Conservation (phyloP, 2,888 invertebrate genomes). For the Caenorhabditis japonica region DNA sequence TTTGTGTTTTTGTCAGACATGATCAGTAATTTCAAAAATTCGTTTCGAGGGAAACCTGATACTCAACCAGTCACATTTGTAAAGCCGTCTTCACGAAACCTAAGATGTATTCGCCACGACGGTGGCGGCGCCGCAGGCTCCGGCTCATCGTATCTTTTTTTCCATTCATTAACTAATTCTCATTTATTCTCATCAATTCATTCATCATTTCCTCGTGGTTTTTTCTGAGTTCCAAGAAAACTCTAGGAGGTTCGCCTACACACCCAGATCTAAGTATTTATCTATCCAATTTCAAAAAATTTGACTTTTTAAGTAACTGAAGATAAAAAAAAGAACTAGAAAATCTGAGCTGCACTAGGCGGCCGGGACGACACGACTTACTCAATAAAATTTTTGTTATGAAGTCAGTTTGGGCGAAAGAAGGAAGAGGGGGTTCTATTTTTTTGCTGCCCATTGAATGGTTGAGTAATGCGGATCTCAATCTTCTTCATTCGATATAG, state of each 20-base stretch:
- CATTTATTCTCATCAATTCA: no score
- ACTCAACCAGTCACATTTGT: constrained; percentile 58
- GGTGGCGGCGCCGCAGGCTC: no score
- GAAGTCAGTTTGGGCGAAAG: no score
- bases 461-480: constrained; percentile 51
- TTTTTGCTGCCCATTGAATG: constrained; percentile 40
- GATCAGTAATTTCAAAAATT: constrained; percentile 29
- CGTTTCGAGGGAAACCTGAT: constrained; percentile 42
- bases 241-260: no score
- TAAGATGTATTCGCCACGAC: constrained; percentile 24
- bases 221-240: no score
- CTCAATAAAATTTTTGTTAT: constrained; percentile 49
- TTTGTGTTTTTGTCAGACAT: constrained; percentile 9
- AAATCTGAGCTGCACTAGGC: no score
- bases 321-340: no score
- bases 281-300: no score
- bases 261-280: no score
- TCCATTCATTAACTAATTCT: constrained; percentile 42
- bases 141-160: constrained; percentile 24
- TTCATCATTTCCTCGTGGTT: no score
- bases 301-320: no score
- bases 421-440: constrained; percentile 2
- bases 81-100: constrained; percentile 50
- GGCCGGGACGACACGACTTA: no score
- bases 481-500: constrained; percentile 49